Base-by-base conservation (phyloP, 2,797 vertebrate genomes). In the Lerista edwardsae region DNA sequence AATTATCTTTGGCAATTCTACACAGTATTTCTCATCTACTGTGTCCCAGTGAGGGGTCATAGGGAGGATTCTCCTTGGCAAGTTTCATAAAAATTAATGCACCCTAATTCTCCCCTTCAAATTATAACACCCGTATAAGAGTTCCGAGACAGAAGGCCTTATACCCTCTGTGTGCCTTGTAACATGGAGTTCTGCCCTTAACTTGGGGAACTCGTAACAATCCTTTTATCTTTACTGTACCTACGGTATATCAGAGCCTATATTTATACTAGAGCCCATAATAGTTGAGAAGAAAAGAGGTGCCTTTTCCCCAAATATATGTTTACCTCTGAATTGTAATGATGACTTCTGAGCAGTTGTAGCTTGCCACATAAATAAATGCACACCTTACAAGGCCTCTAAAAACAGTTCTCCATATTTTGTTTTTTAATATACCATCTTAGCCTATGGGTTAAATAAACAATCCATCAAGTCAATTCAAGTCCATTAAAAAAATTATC, bases 211-310 rank as follows among this genome's bases (percentile, higher is more conserved):
- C 14, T 11, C 14, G 19, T 44, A 59, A 44, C 25, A 72, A 31
- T 82, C 59, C 89, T 92, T 82, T 82, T 73, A 6, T 36, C 75
- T 51, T 51, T 51, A 51, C 68, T 41, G 11, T 1, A 2, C 27
- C 10, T 29, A 2, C n/a, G n/a, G n/a, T n/a, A n/a, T 17, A 17
- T 79, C 71, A 81, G 88, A 88, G 3, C 3, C 3, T 2, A 3
- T 12, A 7, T 80, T 90, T 81, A 39, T 4, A 4, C 0, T 29
- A 65, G 29, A 88, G 25, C 41, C 44, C 82, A 15, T 59, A 79
- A 77, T 67, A 55, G 10, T 15, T 82, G 34, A 79, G 69, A 87
- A 15, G 21, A n/a, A 84, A 44, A 19, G 55, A 61, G 55, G 6
- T 27, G 57, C 9, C 41, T 79, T 68, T 51, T 34, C 31, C 77